Percentiles rank a stretch among this genome's conserved stretches.
phyloP scores from a whole-genome alignment of 2,113 vertebrate species.

The Haliaeetus leucogaster region DNA sequence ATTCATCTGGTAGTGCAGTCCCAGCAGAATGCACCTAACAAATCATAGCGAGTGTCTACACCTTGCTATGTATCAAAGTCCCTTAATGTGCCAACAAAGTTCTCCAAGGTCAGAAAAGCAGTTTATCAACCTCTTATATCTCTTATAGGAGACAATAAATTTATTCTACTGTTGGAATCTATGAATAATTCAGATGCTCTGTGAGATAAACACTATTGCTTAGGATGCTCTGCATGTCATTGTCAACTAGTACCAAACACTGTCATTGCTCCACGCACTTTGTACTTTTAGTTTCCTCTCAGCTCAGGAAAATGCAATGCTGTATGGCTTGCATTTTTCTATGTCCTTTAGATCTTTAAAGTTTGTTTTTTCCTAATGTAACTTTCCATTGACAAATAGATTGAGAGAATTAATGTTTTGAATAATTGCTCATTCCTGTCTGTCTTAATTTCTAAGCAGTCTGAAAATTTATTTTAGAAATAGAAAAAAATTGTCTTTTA shows the following conservation, averaged over 20 bases:
- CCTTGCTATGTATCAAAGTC: constrained; percentile 75
- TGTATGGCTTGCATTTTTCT: not conserved
- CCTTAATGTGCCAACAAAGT: constrained; percentile 77
- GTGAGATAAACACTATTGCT: constrained; percentile 70
- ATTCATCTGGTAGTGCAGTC: constrained; percentile 45
- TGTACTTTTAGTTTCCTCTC: not conserved
- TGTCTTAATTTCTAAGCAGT: not conserved
- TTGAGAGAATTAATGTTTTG: not conserved
- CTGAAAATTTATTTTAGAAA: not conserved
- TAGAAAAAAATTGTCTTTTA: not conserved
- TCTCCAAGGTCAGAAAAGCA: constrained; percentile 82
- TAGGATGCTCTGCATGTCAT: constrained; percentile 53
- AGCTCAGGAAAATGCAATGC: not conserved
- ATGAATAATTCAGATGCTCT: constrained; percentile 80
- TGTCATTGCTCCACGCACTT: not conserved
- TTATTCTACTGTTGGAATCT: constrained; percentile 72
- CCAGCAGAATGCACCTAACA: constrained; percentile 52
- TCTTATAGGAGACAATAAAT: constrained; percentile 78
- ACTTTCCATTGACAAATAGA: not conserved
- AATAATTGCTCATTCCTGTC: not conserved
- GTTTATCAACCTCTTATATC: constrained; percentile 81
- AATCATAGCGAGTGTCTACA: constrained; percentile 66
- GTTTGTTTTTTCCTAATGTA: not conserved
- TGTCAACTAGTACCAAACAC: constrained; percentile 43
- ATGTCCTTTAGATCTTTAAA: not conserved